Evolutionary conservation across 2,797 vertebrate species (phyloP), one percentile per base, ranked within the genome.

Genomic region (Anguilla marmorata): DNA sequence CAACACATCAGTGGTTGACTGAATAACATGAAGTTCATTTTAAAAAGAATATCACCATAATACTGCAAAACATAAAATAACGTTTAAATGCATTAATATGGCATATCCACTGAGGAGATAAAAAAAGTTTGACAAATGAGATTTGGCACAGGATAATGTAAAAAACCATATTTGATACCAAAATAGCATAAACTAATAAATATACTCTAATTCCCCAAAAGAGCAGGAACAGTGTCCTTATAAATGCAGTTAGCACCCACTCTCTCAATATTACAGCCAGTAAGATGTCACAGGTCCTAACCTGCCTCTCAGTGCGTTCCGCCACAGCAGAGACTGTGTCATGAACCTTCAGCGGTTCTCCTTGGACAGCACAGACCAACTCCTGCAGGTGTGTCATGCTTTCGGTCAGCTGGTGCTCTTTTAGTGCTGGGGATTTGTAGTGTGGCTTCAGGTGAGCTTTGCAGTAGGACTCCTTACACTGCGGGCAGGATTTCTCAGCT

Each of bases 331-430:
- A 84, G 8, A 84, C 52, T 27, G 82, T 84, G 48, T 84, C 50
- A 2, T 84, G 86, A 52, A 87, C 79, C n/a, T 84, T 79, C 58
- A 87, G 79, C n/a, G n/a, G 79, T 24, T 33, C 45, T n/a, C 37
- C 1, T 45, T 87, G 86, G 12, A 84, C n/a, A 50, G 8, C 21
- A n/a, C 86, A 87, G 5, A 80, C 24, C 12, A 3, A 63, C 21
- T 82, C 79, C 79, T 82, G 41, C 45, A 48, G 37, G 27, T 41
- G 2, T 7, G 33, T 3, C 4, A 37, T 21, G 74, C 9, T 14
- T 14, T 79, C 74, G 21, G 24, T 79, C 74, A 79, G 37, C 74
- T 41, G 12, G 74, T 79, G 74, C 33, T 0, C 19, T 16, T 79
- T 33, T 16, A 79, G 37, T 8, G 74, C 74, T 0, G 74, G 37